Percentiles rank a stretch among this genome's conserved stretches.
Conservation (phyloP, 2,797 vertebrate species). For the Poeciliopsis infans region DNA sequence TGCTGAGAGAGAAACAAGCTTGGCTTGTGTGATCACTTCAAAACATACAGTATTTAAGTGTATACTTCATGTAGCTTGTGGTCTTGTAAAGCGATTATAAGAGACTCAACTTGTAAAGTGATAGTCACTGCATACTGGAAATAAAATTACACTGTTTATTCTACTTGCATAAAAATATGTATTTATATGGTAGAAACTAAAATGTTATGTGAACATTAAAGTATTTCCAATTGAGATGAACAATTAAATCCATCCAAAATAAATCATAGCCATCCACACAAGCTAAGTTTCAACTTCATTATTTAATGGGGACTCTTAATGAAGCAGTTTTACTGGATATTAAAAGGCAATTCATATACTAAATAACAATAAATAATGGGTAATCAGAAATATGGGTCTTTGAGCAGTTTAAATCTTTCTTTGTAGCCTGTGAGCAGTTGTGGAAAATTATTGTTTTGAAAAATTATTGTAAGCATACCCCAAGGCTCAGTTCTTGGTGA, state of each 20-base stretch:
- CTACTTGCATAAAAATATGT: neutral
- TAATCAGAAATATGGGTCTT: neutral
- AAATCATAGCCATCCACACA: neutral
- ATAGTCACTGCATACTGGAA: neutral
- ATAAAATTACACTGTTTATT: neutral
- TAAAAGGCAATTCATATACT: neutral
- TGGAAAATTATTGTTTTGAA: neutral
- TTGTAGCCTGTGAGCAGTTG: neutral
- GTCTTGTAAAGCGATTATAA: neutral
- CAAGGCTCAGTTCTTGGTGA: neutral
- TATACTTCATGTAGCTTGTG: neutral
- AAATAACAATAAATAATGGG: neutral
- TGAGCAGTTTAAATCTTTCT: neutral
- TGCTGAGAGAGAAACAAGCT: slow-evolving; percentile 73
- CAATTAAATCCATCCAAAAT: neutral
- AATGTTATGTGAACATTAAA: neutral
- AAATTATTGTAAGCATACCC: neutral
- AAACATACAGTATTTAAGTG: neutral
- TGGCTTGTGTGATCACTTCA: neutral
- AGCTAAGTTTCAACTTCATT: neutral
- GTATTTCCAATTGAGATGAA: neutral
- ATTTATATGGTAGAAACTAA: neutral
- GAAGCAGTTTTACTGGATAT: neutral
- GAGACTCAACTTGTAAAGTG: neutral
- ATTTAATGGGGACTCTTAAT: neutral